Evolutionary conservation across 2,797 vertebrate species (phyloP).

Genomic region (Acanthurus tractus): DNA sequence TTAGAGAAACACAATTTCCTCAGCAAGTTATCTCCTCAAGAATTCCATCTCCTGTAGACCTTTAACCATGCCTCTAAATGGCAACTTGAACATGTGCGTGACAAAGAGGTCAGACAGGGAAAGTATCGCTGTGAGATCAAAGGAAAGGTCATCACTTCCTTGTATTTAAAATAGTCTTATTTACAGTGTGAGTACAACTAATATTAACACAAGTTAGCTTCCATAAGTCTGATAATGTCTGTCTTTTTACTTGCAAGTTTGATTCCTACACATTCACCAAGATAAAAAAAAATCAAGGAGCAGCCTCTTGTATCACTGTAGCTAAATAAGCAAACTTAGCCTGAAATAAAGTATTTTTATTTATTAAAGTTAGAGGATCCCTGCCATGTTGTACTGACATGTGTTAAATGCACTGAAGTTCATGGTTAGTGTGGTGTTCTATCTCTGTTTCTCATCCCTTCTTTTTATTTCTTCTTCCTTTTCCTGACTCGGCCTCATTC

Average conservation of each 20-base stretch:
- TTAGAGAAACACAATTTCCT: background rate
- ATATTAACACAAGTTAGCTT: background rate
- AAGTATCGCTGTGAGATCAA: too few relatives aligned
- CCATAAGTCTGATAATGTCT: background rate
- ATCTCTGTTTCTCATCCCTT: background rate
- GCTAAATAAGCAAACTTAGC: too few relatives aligned
- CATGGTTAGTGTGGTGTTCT: background rate
- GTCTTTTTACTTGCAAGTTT: background rate
- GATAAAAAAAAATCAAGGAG: too few relatives aligned
- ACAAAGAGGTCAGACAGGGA: background rate
- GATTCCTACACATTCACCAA: too few relatives aligned
- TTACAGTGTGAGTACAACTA: background rate
- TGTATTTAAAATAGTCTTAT: background rate
- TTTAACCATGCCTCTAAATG: too few relatives aligned
- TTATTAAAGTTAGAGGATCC: too few relatives aligned
- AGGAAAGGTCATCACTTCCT: background rate
- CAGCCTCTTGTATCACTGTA: too few relatives aligned
- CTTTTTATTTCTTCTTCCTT: constrained; percentile 34
- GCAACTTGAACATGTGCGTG: background rate
- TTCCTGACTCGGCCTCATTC: constrained; percentile 39
- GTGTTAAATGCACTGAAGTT: background rate
- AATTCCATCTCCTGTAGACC: background rate
- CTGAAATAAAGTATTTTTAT: too few relatives aligned
- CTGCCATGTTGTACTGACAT: too few relatives aligned
- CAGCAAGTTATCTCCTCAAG: background rate